These are phyloP conservation scores for Aramus guarauna DNA, from an alignment of 2,113 vertebrate species.

Conservation along the genomic window DNA sequence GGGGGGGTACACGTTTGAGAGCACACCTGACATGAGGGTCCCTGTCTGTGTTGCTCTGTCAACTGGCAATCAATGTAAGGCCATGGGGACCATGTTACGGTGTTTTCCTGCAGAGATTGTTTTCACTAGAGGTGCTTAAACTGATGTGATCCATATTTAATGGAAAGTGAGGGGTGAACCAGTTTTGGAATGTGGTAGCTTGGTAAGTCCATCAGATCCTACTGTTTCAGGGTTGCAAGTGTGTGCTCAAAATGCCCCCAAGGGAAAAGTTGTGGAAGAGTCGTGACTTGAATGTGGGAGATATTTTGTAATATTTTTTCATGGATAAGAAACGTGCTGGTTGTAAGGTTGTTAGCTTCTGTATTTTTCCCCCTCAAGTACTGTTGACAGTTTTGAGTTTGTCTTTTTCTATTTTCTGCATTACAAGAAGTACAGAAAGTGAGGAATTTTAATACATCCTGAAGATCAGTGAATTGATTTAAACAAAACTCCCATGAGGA, in stretches of 20 bases:
- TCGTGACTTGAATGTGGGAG: not conserved
- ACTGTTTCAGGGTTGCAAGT: not conserved
- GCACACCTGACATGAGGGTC: not conserved
- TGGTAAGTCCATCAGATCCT: not conserved
- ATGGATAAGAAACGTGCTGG: not conserved
- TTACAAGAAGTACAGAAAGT: not conserved
- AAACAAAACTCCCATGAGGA: not conserved
- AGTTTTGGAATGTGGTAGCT: not conserved
- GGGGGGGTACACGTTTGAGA: too few relatives aligned
- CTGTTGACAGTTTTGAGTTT: not conserved
- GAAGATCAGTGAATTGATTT: not conserved
- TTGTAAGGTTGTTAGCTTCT: not conserved
- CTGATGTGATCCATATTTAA: not conserved
- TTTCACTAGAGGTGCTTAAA: not conserved
- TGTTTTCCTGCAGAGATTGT: not conserved
- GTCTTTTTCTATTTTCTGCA: not conserved
- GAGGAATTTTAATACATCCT: not conserved
- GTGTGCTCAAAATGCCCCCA: not conserved
- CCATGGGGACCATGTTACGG: accelerated
- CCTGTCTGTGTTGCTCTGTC: not conserved
- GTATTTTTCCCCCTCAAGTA: not conserved
- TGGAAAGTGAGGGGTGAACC: not conserved
- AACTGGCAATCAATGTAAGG: not conserved
- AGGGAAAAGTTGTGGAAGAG: not conserved
- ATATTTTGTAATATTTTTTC: not conserved